Conservation (phyloP, 2,888 invertebrate genomes). For the Julus scandinavius region DNA sequence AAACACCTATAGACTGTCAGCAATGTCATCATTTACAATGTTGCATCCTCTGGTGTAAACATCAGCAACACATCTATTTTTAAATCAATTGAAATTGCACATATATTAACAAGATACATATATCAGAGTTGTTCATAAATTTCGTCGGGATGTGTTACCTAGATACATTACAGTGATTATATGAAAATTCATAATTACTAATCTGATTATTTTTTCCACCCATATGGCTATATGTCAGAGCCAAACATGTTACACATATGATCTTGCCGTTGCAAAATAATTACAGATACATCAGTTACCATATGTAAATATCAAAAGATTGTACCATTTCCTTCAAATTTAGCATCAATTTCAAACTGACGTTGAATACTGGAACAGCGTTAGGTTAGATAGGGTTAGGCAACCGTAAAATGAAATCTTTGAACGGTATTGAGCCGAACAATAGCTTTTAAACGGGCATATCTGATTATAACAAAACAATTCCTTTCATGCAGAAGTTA, state of each 20-base stretch:
- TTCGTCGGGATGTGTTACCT: not conserved
- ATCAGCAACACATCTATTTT: no score
- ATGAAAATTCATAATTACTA: no score
- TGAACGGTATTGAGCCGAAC: not conserved
- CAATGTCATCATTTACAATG: not conserved
- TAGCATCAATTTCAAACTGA: no score
- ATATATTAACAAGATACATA: not conserved
- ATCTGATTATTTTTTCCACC: no score
- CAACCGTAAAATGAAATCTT: not conserved
- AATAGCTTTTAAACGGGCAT: not conserved
- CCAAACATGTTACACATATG: not conserved
- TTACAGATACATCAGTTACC: no score
- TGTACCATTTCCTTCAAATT: no score
- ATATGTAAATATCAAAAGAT: no score
- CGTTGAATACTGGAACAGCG: no score
- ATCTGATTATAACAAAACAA: slow-evolving; percentile 15
- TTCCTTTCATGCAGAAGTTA: not conserved
- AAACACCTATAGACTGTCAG: not conserved
- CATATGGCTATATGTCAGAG: no score
- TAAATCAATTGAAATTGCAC: no score
- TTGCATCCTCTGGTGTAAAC: not conserved
- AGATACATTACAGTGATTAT: not conserved
- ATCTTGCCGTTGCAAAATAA: no score
- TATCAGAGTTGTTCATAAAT: not conserved
- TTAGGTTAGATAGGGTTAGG: not conserved